Conservation (phyloP, 2,797 vertebrate genomes). For the Dromococcyx pavoninus region DNA sequence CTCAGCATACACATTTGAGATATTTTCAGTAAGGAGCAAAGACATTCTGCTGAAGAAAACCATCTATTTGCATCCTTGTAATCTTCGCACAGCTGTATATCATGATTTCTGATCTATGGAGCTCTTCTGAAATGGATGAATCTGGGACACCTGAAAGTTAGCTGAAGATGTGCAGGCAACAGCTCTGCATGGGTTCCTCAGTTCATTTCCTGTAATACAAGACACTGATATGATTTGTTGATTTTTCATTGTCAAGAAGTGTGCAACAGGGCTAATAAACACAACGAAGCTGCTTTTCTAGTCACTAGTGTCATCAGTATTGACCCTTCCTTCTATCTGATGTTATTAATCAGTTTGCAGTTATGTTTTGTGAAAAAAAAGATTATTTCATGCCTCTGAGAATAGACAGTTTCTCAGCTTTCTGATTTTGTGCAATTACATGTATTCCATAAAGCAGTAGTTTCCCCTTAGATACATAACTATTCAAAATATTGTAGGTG, state of each 20-base stretch:
- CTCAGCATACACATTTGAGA: slow-evolving; percentile 36
- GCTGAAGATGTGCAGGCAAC: background rate
- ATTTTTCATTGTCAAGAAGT: slow-evolving; percentile 11
- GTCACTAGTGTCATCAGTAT: background rate
- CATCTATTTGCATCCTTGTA: slow-evolving; percentile 43
- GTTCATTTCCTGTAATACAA: slow-evolving; percentile 30
- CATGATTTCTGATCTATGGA: slow-evolving; percentile 15
- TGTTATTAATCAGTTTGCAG: background rate
- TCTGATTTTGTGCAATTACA: background rate
- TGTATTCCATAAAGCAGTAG: background rate
- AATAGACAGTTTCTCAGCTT: background rate
- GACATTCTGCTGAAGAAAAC: slow-evolving; percentile 31
- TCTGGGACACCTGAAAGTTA: slow-evolving; percentile 26
- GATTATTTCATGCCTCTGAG: background rate
- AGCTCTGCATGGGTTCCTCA: background rate
- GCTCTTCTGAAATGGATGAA: slow-evolving; percentile 41
- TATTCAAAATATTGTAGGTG: background rate
- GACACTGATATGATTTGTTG: background rate
- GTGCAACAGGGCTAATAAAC: slow-evolving; percentile 9
- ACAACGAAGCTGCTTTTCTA: background rate
- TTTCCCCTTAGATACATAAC: background rate
- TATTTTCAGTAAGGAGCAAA: slow-evolving; percentile 59
- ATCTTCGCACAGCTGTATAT: slow-evolving; percentile 33
- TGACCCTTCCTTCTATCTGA: background rate
- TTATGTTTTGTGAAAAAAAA: background rate